Evolutionary conservation across 2,113 vertebrate species (phyloP).

Genomic region (Cavia porcellus): DNA sequence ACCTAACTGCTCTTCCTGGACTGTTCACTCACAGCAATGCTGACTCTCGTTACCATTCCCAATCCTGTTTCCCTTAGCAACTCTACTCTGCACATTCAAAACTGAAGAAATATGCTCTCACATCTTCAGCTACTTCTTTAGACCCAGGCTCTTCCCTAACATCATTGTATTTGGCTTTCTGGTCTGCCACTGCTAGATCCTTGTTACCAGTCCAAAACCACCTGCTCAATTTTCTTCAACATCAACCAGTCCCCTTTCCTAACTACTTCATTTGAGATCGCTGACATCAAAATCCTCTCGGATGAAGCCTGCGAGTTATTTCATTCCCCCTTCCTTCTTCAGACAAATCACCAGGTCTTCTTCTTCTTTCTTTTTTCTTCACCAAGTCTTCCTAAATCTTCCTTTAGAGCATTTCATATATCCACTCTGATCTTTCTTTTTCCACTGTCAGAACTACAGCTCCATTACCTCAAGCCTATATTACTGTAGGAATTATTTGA

Average conservation of each 20-base stretch:
- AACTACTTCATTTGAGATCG: conserved; percentile 29
- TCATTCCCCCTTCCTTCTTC: conserved; percentile 1
- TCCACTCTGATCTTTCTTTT: neutral
- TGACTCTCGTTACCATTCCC: neutral
- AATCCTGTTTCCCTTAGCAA: neutral
- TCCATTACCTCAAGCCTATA: neutral
- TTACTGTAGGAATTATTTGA: neutral
- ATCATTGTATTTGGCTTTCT: neutral
- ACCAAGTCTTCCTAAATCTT: conserved; percentile 43
- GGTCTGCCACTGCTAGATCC: neutral
- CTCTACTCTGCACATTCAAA: conserved; percentile 27
- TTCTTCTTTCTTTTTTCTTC: neutral
- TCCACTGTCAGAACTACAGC: neutral
- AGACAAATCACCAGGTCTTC: conserved; percentile 30
- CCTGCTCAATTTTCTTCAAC: neutral
- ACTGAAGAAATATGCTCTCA: neutral
- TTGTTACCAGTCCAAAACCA: conserved; percentile 48
- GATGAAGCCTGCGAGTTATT: conserved; percentile 46
- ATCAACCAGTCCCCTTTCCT: neutral
- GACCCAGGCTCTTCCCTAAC: neutral
- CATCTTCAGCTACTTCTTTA: neutral
- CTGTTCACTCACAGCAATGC: neutral
- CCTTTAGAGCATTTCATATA: conserved; percentile 21
- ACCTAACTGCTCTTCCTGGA: neutral
- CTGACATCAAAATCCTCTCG: conserved; percentile 11